Conservation (phyloP, 1,140 invertebrate species). For the Tribolium castaneum region DNA sequence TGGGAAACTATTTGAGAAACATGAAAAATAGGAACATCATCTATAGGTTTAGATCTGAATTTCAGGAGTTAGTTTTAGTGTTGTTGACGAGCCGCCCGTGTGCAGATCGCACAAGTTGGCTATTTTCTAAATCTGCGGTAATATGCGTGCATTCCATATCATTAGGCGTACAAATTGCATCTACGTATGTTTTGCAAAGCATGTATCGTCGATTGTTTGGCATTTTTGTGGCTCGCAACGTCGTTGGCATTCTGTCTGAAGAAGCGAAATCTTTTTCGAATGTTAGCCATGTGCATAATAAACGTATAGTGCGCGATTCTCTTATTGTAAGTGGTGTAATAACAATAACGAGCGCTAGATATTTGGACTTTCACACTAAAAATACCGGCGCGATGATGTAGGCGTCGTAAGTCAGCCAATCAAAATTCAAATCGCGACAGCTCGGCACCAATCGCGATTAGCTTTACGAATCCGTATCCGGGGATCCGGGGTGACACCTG, state of each 20-base stretch:
- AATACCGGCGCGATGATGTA: conserved; percentile 18
- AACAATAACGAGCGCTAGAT: not conserved
- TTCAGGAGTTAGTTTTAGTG: not conserved
- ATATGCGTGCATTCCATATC: conserved; percentile 10
- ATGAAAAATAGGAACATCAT: too few relatives aligned
- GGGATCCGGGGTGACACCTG: conserved; percentile 12
- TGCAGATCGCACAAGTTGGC: not conserved
- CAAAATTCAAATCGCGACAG: conserved; percentile 33
- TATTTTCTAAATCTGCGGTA: not conserved
- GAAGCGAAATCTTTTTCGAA: not conserved
- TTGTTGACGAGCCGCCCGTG: not conserved
- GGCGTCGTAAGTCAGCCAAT: conserved; percentile 35
- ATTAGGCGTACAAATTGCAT: conserved; percentile 30
- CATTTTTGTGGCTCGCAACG: not conserved
- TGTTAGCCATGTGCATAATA: conserved; percentile 31
- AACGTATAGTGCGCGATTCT: conserved; percentile 14
- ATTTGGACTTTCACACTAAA: conserved; percentile 6
- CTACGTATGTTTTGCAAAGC: conserved; percentile 13
- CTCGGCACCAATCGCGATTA: conserved; percentile 23
- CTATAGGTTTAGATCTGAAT: not conserved
- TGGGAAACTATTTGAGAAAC: too few relatives aligned
- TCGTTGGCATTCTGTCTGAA: conserved; percentile 13
- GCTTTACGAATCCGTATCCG: not conserved
- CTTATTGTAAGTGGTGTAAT: not conserved
- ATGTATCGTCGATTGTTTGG: conserved; percentile 18